Percentiles rank a stretch among this genome's conserved stretches.
phyloP scores from a whole-genome alignment of 2,888 invertebrate genomes.

The Phrixothrix hirtus region DNA sequence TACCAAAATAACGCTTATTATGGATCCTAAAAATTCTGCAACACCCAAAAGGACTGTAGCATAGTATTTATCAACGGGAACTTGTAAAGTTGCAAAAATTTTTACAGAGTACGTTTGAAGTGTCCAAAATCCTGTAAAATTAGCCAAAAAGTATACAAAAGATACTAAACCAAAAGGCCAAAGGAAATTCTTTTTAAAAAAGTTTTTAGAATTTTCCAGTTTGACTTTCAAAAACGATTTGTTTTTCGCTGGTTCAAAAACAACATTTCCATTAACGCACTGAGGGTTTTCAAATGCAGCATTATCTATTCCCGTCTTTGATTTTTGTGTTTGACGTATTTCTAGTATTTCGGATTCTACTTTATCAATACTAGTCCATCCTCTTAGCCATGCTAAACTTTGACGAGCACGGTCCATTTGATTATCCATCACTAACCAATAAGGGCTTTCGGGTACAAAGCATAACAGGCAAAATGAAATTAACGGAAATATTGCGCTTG shows the following conservation, averaged over 20 bases:
- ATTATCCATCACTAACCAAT: slow-evolving; percentile 74
- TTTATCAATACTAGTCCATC: slow-evolving; percentile 68
- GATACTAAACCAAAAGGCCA: slow-evolving; percentile 69
- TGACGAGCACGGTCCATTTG: slow-evolving; percentile 68
- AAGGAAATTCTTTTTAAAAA: slow-evolving; percentile 66
- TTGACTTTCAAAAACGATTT: not conserved
- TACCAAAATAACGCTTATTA: slow-evolving; percentile 68
- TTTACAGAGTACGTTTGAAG: slow-evolving; percentile 74
- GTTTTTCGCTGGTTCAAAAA: no score
- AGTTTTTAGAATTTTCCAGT: slow-evolving; percentile 53
- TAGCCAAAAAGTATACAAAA: slow-evolving; percentile 70
- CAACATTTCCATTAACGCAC: not conserved
- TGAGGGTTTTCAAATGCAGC: slow-evolving; percentile 3
- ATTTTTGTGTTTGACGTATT: slow-evolving; percentile 51
- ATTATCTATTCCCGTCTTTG: no score
- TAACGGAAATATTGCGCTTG: not conserved
- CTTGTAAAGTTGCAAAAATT: slow-evolving; percentile 71
- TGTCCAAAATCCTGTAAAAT: slow-evolving; percentile 77
- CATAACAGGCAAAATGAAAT: slow-evolving; percentile 64
- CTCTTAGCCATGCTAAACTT: slow-evolving; percentile 76
- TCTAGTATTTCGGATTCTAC: slow-evolving; percentile 65
- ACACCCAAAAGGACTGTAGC: slow-evolving; percentile 74
- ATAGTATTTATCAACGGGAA: slow-evolving; percentile 76
- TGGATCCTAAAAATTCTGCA: slow-evolving; percentile 69
- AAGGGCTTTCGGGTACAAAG: slow-evolving; percentile 80